Conservation (phyloP, 2,797 vertebrate species). For the Chiloscyllium punctatum region DNA sequence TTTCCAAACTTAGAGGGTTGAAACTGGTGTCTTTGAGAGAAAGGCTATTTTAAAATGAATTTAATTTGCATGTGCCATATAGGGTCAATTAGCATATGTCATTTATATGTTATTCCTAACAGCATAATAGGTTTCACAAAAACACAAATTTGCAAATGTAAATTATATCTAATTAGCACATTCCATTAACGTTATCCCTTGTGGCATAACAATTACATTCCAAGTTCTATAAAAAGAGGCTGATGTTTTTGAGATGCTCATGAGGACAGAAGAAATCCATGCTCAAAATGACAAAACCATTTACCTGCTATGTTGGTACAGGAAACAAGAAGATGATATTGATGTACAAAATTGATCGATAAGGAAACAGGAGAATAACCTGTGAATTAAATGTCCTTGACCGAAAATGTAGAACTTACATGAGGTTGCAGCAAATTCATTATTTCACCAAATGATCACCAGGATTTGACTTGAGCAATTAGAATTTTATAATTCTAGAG, state of each 20-base stretch:
- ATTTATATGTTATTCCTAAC: conserved; percentile 23
- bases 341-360: background rate
- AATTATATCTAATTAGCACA: conserved; percentile 26
- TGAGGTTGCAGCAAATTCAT: background rate
- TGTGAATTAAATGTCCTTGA: background rate
- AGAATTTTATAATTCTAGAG: background rate
- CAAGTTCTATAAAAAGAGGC: background rate
- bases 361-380: background rate
- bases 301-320: background rate
- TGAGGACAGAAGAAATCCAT: background rate
- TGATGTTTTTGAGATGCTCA: background rate
- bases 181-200: conserved; percentile 5
- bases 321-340: background rate
- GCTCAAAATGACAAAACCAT: background rate
- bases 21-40: background rate
- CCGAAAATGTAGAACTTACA: background rate
- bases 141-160: conserved; percentile 15
- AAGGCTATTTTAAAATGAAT: conserved; percentile 12
- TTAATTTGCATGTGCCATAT: background rate
- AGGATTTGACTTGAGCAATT: background rate
- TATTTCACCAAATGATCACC: background rate
- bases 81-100: conserved; percentile 15
- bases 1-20: background rate
- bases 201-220: background rate
- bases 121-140: conserved; percentile 2